These are phyloP conservation scores for Mimachlamys varia DNA, from an alignment of 2,888 invertebrate genomes.

Conservation along the genomic window DNA sequence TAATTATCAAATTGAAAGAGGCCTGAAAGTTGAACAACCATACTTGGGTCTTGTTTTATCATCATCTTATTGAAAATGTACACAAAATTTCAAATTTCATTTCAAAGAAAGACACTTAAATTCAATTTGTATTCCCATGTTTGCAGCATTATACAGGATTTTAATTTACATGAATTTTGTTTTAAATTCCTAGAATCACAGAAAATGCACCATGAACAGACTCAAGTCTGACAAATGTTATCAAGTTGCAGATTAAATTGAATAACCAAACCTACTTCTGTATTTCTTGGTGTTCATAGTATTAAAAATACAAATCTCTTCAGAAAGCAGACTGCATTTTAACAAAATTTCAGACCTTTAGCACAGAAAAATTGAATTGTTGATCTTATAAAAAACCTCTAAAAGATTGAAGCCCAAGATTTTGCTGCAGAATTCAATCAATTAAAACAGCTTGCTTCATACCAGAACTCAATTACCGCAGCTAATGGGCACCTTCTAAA, in stretches of 20 bases:
- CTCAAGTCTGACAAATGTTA: slow-evolving; percentile 28
- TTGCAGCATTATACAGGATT: background rate
- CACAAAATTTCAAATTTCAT: background rate
- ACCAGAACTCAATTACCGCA: slow-evolving; percentile 34
- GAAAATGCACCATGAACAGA: background rate
- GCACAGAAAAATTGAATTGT: slow-evolving; percentile 31
- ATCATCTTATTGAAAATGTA: background rate
- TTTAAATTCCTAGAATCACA: background rate
- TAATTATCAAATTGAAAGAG: background rate
- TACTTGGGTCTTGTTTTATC: background rate
- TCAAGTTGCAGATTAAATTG: slow-evolving; percentile 18
- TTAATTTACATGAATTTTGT: slow-evolving; percentile 11
- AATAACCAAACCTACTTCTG: slow-evolving; percentile 23
- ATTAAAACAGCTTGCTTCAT: slow-evolving; percentile 36
- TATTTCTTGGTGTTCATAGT: slow-evolving; percentile 1
- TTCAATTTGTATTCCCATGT: background rate
- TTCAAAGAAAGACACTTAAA: background rate
- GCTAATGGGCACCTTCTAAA: slow-evolving; percentile 33
- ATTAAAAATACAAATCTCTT: background rate
- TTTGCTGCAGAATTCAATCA: slow-evolving; percentile 30
- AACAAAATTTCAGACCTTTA: slow-evolving; percentile 29
- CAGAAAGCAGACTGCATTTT: slow-evolving; percentile 28
- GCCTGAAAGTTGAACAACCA: background rate
- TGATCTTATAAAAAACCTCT: slow-evolving; percentile 15
- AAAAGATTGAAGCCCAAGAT: slow-evolving; percentile 28